Evolutionary conservation across 2,888 invertebrate genomes (phyloP).

Genomic region (Hetaerina titia): DNA sequence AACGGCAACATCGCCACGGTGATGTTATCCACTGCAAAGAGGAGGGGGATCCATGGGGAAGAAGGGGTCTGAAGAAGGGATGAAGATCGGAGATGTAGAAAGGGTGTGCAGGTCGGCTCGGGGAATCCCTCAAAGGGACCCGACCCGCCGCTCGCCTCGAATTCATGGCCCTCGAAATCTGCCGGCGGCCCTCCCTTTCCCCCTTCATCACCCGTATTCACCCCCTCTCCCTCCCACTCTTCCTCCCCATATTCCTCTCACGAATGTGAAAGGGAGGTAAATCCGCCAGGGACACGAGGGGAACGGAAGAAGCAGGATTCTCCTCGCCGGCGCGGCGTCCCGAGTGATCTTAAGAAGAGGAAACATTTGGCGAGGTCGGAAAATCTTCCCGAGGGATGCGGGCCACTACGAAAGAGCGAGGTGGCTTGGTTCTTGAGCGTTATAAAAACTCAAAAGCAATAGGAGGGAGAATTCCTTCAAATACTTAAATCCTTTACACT

Average conservation of each 20-base stretch:
- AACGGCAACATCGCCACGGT: background rate
- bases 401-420: background rate
- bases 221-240: too few species aligned
- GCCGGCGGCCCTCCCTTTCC: too few species aligned
- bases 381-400: background rate
- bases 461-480: too few species aligned
- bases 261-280: background rate
- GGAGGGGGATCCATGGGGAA: background rate
- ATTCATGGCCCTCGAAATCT: background rate
- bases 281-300: background rate
- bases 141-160: background rate
- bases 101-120: background rate
- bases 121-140: background rate
- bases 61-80: background rate
- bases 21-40: background rate
- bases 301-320: background rate
- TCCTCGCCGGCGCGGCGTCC: background rate
- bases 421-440: too few species aligned
- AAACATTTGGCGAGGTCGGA: background rate
- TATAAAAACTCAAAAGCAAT: too few species aligned
- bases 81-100: background rate
- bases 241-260: background rate
- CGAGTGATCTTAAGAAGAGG: background rate
- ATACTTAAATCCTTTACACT: too few species aligned
- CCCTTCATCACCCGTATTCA: too few species aligned